Evolutionary conservation across 2,797 vertebrate species (phyloP), one percentile per base, ranked within the genome.

Genomic region (Hafferia zeledoni): DNA sequence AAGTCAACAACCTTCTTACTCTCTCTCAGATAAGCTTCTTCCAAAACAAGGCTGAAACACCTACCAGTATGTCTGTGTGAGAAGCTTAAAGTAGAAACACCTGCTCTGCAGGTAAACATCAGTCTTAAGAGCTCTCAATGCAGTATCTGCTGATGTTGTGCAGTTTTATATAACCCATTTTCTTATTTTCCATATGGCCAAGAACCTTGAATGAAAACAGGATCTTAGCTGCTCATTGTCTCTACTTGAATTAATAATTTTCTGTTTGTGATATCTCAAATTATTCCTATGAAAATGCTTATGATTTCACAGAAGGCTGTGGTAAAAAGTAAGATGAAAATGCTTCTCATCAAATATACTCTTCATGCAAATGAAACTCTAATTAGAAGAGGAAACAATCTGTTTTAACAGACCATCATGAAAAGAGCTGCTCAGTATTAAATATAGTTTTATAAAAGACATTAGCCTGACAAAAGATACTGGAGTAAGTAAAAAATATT

Each of bases 361-460:
- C 31, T 93, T 93, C 31, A 87, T 96, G 80, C 56, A 90, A 96
- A 92, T 87, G 37, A 87, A 89, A 77, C 52, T 86, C 59, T 90
- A 94, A 94, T 94, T 94, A 92, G 80, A 90, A 86, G 17, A 90
- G 59, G 77, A 93, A 93, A 90, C 33, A 88, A 84, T 87, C 74
- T 95, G 64, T 84, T 91, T 93, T 63, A 80, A 28, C 59, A 92
- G 80, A 87, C 80, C 83, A 84, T 63, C 15, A 52, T 56, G 37
- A 93, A 77, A 76, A 91, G 63, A 84, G 37, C n/a, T 77, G 23
- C 12, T 93, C 41, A 67, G 37, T 37, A 46, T 84, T 90, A 92
- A 87, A 79, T 91, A 52, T 20, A 59, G 6, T 57, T 83, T 72
- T 47, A 82, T 82, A 82, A 93, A 93, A 87, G 30, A 88, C 1